Percentiles rank a stretch among this genome's conserved stretches.
Conservation (phyloP, 2,888 invertebrate genomes). For the Nephrotoma guestfalica region DNA sequence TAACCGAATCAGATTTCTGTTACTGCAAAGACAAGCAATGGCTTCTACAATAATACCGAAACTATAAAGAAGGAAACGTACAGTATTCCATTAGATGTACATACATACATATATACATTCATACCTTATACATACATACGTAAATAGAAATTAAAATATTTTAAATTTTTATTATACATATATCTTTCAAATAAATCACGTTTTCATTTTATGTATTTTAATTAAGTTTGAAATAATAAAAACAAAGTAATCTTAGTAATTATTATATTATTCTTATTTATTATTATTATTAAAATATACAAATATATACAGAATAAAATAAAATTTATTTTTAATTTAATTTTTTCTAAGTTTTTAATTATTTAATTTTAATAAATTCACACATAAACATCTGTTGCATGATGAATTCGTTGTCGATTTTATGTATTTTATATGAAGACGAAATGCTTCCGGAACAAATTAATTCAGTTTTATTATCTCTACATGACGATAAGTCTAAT, state of each 20-base stretch:
- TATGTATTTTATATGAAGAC: not conserved
- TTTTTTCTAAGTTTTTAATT: not conserved
- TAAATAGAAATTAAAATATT: not conserved
- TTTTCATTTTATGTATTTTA: not conserved
- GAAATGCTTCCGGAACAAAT: not conserved
- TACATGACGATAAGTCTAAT: not conserved
- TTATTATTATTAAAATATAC: not conserved
- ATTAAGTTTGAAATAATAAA: not conserved
- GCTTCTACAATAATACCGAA: too few species aligned
- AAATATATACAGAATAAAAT: not conserved
- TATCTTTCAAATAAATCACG: not conserved
- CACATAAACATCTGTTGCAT: not conserved
- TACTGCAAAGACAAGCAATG: too few species aligned
- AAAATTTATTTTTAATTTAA: not conserved
- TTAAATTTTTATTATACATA: not conserved
- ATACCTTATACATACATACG: not conserved
- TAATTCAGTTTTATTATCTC: not conserved
- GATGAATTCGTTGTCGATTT: not conserved
- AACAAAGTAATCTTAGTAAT: not conserved
- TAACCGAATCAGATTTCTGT: too few species aligned
- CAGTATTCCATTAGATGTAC: not conserved
- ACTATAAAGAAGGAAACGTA: not conserved
- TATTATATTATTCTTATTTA: not conserved
- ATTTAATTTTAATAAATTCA: not conserved
- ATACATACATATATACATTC: not conserved